Base-by-base conservation (phyloP, 2,797 vertebrate genomes). In the Cirrhinus mrigala region DNA sequence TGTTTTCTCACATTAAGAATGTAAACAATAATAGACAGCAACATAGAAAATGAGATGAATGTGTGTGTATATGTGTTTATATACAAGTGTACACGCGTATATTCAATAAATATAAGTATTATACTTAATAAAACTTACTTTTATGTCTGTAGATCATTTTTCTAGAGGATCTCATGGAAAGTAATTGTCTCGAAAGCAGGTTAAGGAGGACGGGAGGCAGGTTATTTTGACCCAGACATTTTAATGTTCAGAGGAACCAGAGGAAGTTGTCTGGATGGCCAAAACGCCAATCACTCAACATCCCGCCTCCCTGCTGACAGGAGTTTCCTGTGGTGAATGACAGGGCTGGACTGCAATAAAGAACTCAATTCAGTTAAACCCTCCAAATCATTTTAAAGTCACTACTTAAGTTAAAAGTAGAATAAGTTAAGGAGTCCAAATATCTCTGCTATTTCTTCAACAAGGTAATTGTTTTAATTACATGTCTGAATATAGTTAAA, bases 231-330 rank as follows among this genome's bases (percentile, higher is more conserved):
- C 77, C 77, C 77, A 87, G 86, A 87, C 82, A 81, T 69, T 40
- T 81, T 60, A 40, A 69, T 87, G 82, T 80, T 85, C 60, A 52
- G 50, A n/a, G n/a, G n/a, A n/a, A 79, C 83, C 22, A 56, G 62
- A 87, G 83, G 88, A 85, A 86, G 79, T 84, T 50, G 62, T 87
- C 81, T 71, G 79, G 81, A 88, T 77, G 56, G 52, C 78, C 70
- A 44, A 79, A 68, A 83, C 78, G 85, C 82, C 89, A 87, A 87
- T 90, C 88, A 90, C 86, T 90, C 86, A 87, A 50, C 87, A 73
- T 90, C 89, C 88, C 88, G 52, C 85, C 85, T 78, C 77, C 85
- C 70, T 60, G 60, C 70, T 80, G 87, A 80, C 74, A 89, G 85
- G 46, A 75, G 60, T 79, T 89, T 90, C 87, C 88, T 89, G 86